Conservation (phyloP, 2,888 invertebrate species). For the Tenthredo scrophulariae region DNA sequence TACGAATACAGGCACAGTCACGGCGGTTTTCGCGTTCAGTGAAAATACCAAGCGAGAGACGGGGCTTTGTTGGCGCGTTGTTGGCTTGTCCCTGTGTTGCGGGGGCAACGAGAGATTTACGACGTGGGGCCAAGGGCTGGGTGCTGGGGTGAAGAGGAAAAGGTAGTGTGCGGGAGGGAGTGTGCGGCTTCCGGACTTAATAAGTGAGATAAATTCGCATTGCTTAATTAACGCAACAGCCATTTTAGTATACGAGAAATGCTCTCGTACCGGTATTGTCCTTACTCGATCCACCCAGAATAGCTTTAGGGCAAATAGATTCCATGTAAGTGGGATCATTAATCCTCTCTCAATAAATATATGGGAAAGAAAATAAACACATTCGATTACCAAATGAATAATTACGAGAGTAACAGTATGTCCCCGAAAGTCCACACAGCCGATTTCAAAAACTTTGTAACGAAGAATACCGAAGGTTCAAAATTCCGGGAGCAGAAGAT, state of each 20-base stretch:
- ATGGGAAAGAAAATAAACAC: not conserved
- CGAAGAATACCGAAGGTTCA: too few species aligned
- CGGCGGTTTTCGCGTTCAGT: slow-evolving; percentile 53
- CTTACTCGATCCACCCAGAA: not conserved
- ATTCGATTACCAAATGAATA: not conserved
- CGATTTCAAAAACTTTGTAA: too few species aligned
- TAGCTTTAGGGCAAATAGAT: not conserved
- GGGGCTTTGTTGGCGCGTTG: slow-evolving; percentile 52
- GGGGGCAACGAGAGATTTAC: slow-evolving; percentile 49
- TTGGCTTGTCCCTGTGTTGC: slow-evolving; percentile 54
- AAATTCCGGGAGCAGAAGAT: too few species aligned
- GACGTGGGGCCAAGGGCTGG: slow-evolving; percentile 47
- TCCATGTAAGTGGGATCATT: not conserved
- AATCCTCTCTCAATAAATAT: not conserved
- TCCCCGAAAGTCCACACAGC: too few species aligned
- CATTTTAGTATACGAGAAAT: slow-evolving; percentile 45
- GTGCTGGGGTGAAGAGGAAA: not conserved
- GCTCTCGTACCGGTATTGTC: not conserved
- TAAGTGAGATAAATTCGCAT: slow-evolving; percentile 56
- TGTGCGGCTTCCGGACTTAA: slow-evolving; percentile 55
- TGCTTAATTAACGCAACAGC: slow-evolving; percentile 56
- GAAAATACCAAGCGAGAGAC: slow-evolving; percentile 46
- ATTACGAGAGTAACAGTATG: not conserved
- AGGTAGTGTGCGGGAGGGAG: slow-evolving; percentile 15
- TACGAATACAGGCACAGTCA: slow-evolving; percentile 62